These are phyloP conservation scores for Gnatocerus cornutus DNA, from an alignment of 2,888 invertebrate species.

Conservation along the genomic window DNA sequence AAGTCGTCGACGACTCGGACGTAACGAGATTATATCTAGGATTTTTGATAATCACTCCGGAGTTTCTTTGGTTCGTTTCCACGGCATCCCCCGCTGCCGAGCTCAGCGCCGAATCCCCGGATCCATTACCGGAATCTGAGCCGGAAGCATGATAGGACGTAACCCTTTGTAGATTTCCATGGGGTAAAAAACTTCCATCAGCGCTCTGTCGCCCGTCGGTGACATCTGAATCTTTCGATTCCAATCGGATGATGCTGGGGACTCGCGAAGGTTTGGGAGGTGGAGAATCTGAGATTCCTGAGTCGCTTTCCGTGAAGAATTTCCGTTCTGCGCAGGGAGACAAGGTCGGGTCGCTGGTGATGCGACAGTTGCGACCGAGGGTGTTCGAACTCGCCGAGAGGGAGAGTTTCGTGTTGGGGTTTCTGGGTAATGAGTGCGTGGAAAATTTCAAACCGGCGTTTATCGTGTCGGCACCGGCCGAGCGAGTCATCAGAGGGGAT, in stretches of 20 bases:
- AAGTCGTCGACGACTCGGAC: slow-evolving; percentile 78
- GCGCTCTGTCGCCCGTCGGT: slow-evolving; percentile 59
- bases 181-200: slow-evolving; percentile 64
- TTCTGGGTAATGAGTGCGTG: slow-evolving; percentile 75
- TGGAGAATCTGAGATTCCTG: slow-evolving; percentile 72
- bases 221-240: slow-evolving; percentile 66
- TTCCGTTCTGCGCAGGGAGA: slow-evolving; percentile 76
- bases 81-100: slow-evolving; percentile 77
- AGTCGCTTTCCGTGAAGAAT: slow-evolving; percentile 73
- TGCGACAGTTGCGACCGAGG: slow-evolving; percentile 72
- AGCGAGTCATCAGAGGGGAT: slow-evolving; percentile 70
- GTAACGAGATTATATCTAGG: slow-evolving; percentile 75
- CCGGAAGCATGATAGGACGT: slow-evolving; percentile 86
- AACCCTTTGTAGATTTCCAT: slow-evolving; percentile 71
- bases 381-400: slow-evolving; percentile 72
- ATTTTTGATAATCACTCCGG: slow-evolving; percentile 81
- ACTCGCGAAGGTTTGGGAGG: slow-evolving; percentile 80
- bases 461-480: slow-evolving; percentile 67
- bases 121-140: slow-evolving; percentile 92
- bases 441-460: slow-evolving; percentile 71
- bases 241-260: slow-evolving; percentile 71
- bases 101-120: slow-evolving; percentile 87
- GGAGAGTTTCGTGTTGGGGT: slow-evolving; percentile 72
- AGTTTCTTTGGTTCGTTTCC: slow-evolving; percentile 56
- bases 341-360: slow-evolving; percentile 75